These are phyloP conservation scores for Oplegnathus fasciatus DNA, from an alignment of 2,113 vertebrate species.

Conservation along the genomic window DNA sequence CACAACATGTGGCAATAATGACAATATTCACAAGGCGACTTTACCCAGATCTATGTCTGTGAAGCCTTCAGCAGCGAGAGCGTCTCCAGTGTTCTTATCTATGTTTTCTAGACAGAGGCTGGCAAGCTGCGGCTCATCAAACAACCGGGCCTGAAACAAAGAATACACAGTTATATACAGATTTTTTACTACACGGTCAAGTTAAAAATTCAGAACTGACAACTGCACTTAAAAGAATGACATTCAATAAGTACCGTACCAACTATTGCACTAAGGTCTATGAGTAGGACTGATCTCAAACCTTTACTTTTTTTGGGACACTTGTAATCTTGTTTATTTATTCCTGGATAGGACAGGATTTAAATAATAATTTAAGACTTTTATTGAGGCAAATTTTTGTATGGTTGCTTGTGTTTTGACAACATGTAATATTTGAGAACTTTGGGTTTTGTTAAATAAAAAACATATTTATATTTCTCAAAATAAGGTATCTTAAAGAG, in stretches of 20 bases:
- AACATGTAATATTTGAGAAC: not conserved
- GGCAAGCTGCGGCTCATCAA: conserved; percentile 96
- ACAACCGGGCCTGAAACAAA: conserved; percentile 90
- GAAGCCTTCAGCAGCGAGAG: conserved; percentile 95
- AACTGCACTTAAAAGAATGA: not conserved
- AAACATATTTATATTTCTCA: not conserved
- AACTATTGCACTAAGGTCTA: not conserved
- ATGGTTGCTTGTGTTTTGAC: not conserved
- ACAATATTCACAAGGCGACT: not conserved
- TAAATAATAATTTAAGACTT: not conserved
- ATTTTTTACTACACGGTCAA: not conserved
- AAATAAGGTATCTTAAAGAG: not conserved
- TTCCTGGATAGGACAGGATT: not conserved
- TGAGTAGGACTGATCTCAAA: not conserved
- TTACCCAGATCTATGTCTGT: conserved; percentile 96
- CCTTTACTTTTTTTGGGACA: not conserved
- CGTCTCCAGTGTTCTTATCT: conserved; percentile 96
- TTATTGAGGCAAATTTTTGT: not conserved
- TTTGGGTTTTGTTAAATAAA: not conserved
- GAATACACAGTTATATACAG: conserved; percentile 2
- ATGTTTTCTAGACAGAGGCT: conserved; percentile 98
- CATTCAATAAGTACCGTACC: not conserved
- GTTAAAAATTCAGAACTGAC: not conserved
- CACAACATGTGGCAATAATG: not conserved
- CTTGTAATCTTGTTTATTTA: not conserved